Evolutionary conservation across 2,888 invertebrate species (phyloP), one percentile per base, ranked within the genome.

Genomic region (Plagodis pulveraria): DNA sequence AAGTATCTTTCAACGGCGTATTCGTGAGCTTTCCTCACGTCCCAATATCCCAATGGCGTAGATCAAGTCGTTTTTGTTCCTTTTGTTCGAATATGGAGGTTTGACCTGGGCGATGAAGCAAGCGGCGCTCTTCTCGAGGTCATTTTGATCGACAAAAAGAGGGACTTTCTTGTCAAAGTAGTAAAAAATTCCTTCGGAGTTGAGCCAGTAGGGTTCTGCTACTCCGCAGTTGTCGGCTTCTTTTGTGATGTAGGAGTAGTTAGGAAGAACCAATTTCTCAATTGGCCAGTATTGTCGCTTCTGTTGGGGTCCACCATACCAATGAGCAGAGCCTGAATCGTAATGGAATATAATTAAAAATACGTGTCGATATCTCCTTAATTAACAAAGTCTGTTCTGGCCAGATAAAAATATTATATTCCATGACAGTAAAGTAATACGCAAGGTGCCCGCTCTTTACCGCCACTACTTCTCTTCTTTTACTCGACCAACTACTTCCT

Each of bases 181-280:
- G 54, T 95, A 86, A 72, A 94, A 95, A 22, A 94, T 84, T 4
- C 96, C 96, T 8, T 91, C 83, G 0, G 96, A 95, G 71, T 93
- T 95, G 0, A 96, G 81, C 95, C 96, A 95, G 76, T 95, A 95
- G 0, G 94, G 94, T 69, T 95, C 95, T 0, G 94, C 91, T 5
- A 95, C 81, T 0, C 90, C 94, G 66, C 93, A 93, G 75, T 94
- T 94, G 69, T 93, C 93, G 0, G 86, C 86, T 64, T 94, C 93
- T 66, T 94, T 94, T 7, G 94, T 92, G 32, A 94, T 77, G 73
- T 94, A 95, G 0, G 94, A 89, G 69, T 93, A 94, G 61, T 94
- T 88, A 0, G 80, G 83, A 5, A 93, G 89, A 0, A 81, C 80
- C 5, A 93, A 79, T 0, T 93, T 88, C 69, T 95, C 94, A 47